A percentile compares a stretch with the other conserved stretches of the same genome.
Conservation (phyloP, 2,888 invertebrate species). For the Spodoptera picta region DNA sequence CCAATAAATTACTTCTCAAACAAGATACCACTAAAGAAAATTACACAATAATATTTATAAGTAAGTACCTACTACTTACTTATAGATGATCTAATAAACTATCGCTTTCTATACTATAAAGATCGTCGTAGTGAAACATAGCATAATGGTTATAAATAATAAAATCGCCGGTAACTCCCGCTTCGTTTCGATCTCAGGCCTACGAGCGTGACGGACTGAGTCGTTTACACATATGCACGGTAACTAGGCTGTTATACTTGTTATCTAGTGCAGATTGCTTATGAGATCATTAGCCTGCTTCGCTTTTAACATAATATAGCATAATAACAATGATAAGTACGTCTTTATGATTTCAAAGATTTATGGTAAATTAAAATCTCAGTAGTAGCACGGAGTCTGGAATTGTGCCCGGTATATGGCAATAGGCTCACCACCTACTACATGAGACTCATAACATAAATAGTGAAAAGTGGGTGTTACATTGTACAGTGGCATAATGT, state of each 20-base stretch:
- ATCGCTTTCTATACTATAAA: slow-evolving; percentile 60
- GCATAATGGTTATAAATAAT: slow-evolving; percentile 54
- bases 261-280: slow-evolving; percentile 35
- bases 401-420: no score
- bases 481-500: no score
- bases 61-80: no score
- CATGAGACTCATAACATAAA: no score
- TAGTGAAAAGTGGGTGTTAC: no score
- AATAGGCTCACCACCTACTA: no score
- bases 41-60: slow-evolving; percentile 14
- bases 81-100: slow-evolving; percentile 45
- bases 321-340: no score
- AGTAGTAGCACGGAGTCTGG: no score
- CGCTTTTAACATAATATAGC: no score
- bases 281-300: slow-evolving; percentile 24
- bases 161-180: slow-evolving; percentile 43
- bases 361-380: no score
- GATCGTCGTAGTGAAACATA: slow-evolving; percentile 51
- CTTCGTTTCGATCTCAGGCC: slow-evolving; percentile 72
- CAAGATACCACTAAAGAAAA: neutral
- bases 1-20: no score
- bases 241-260: slow-evolving; percentile 32
- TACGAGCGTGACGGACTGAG: slow-evolving; percentile 69
- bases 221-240: slow-evolving; percentile 48
- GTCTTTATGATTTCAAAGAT: no score